Percentiles rank a stretch among this genome's conserved stretches.
These are phyloP conservation scores for Corythornis leucogaster DNA, from an alignment of 2,797 vertebrate genomes.

Conservation along the genomic window DNA sequence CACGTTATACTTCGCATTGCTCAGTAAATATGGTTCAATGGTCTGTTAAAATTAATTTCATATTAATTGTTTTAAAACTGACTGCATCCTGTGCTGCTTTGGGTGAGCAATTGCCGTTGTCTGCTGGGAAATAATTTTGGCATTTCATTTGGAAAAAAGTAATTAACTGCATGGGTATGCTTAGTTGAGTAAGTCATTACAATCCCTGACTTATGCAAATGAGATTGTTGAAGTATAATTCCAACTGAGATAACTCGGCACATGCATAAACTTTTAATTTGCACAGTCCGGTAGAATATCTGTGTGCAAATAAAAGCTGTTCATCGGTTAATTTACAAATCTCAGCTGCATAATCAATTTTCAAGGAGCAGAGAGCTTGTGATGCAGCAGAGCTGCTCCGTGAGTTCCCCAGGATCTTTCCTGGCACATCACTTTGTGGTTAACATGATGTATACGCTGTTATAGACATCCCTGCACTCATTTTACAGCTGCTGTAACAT, in stretches of 20 bases:
- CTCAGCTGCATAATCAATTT: not conserved
- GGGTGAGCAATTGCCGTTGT: constrained; percentile 50
- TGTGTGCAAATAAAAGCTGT: constrained; percentile 24
- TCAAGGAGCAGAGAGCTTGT: not conserved
- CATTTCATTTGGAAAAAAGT: constrained; percentile 76
- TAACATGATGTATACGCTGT: not conserved
- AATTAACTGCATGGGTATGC: constrained; percentile 77
- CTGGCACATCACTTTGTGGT: not conserved
- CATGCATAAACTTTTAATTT: constrained; percentile 46
- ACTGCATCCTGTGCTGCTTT: constrained; percentile 33
- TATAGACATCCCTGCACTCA: not conserved
- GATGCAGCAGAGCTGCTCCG: not conserved
- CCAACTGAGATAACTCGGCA: constrained; percentile 12
- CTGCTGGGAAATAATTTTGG: constrained; percentile 73
- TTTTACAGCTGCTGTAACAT: not conserved
- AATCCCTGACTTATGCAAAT: constrained; percentile 77
- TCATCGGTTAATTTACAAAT: constrained; percentile 40
- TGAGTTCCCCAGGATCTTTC: not conserved
- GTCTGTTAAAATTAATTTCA: constrained; percentile 70
- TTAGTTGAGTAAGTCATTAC: constrained; percentile 79
- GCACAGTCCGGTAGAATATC: not conserved
- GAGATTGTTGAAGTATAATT: constrained; percentile 43
- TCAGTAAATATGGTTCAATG: constrained; percentile 12
- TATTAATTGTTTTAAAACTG: constrained; percentile 64
- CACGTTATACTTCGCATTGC: not conserved